Evolutionary conservation across 2,113 vertebrate species (phyloP), one percentile per base, ranked within the genome.

Genomic region (Corythoichthys haematopterus): DNA sequence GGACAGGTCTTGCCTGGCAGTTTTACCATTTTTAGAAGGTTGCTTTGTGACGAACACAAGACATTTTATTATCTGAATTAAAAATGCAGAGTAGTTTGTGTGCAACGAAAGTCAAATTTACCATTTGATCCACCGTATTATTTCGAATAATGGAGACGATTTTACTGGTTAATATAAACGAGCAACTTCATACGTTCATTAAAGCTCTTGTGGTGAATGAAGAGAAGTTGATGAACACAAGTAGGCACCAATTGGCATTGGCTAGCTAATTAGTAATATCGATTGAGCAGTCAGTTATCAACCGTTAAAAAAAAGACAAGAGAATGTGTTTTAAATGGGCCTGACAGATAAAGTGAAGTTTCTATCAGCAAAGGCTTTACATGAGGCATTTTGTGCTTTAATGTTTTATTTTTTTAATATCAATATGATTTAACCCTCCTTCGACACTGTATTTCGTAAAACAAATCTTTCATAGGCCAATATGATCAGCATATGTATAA

Each of bases 291-390:
- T 35, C 62, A 66, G 63, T 70, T 58, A 71, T 83, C 69, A 75
- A 68, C 80, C 70, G 3, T 59, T 9, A 66, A 80, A 81, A 65
- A 84, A 76, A 60, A 33, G 3, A 79, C 58, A 66, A 36, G 12
- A 66, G 64, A 71, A 58, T 77, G 74, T 74, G 3, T 71, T 79
- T 70, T 64, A 63, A 80, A 81, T 82, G 80, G 81, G 76, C 72
- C 55, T 3, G 8, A 7, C 85, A 78, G 12, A 80, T 76, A 82
- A 64, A 72, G 4, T 72, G 71, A 71, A 52, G 80, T 65, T 61
- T 61, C 72, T 75, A 79, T 73, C 79, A 75, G 73, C 51, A 67
- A 51, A 71, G 68, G 68, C 68, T 3, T 65, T 61, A 75, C 70
- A 61, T 14, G 72, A 72, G 73, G 66, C 2, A 28, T 28, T 3